phyloP scores from a whole-genome alignment of 37 sponge, comb jelly and placozoan genomes.

The Tethya wilhelma region DNA sequence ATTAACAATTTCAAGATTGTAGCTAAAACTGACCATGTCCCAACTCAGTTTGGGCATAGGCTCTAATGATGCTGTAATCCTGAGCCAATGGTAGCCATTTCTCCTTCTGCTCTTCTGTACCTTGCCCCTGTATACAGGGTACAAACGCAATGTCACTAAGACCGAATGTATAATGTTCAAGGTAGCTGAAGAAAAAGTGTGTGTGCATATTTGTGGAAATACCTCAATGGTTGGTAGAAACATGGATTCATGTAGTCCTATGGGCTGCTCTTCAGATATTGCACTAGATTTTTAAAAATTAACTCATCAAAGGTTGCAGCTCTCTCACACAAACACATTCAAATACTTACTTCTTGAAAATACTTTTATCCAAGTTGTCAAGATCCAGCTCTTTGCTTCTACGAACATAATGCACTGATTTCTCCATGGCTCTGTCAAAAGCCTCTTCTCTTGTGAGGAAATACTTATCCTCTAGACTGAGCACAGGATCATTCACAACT shows the following conservation, averaged over 20 bases:
- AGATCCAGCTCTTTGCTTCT: conserved; percentile 26
- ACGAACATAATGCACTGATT: conserved; percentile 42
- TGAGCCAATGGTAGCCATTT: conserved; percentile 81
- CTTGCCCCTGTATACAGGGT: conserved; percentile 58
- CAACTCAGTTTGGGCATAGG: conserved; percentile 95
- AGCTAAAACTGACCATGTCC: conserved; percentile 89
- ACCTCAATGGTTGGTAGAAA: conserved; percentile 89
- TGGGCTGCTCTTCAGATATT: conserved; percentile 56
- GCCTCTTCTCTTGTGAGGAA: conserved; percentile 74
- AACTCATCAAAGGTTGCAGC: too few species aligned
- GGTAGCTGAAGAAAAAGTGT: too few species aligned
- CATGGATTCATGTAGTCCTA: conserved; percentile 66
- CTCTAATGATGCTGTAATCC: conserved; percentile 78
- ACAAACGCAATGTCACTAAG: neutral
- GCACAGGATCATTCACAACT: conserved; percentile 56
- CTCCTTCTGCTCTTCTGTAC: conserved; percentile 80
- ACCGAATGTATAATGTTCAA: neutral
- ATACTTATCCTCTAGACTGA: conserved; percentile 40
- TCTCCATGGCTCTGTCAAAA: conserved; percentile 48
- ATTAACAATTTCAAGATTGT: neutral
- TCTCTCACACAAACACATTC: neutral
- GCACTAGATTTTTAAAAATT: too few species aligned
- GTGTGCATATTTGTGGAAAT: too few species aligned
- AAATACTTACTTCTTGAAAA: too few species aligned
- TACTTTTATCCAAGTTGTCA: too few species aligned